A percentile compares a stretch with the other conserved stretches of the same genome.
Evolutionary conservation across 1,140 invertebrate species (phyloP).

Genomic region (Himalopsyche phryganea): DNA sequence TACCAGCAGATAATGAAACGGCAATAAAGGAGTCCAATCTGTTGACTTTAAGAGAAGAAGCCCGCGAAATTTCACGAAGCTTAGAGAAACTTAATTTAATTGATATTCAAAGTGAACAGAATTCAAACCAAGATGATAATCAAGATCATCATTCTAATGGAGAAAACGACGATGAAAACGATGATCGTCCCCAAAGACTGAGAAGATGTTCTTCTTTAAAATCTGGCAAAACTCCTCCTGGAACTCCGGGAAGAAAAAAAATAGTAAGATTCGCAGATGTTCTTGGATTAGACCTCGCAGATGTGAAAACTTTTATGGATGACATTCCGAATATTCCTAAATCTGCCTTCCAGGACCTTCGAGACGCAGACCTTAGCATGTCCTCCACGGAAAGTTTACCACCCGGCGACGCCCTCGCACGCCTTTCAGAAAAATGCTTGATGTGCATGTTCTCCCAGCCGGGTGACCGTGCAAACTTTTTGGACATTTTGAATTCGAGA

Average conservation of each 20-base stretch:
- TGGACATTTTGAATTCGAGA: conserved; percentile 68
- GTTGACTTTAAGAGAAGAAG: not conserved
- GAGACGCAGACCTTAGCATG: conserved; percentile 50
- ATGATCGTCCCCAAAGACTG: conserved; percentile 60
- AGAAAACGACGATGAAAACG: conserved; percentile 35
- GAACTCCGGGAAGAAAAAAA: conserved; percentile 85
- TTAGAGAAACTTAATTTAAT: conserved; percentile 16
- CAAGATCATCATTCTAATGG: conserved; percentile 13
- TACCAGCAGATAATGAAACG: not conserved
- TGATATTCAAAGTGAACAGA: conserved; percentile 8
- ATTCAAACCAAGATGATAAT: conserved; percentile 26
- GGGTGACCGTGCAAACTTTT: conserved; percentile 67
- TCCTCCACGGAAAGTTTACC: conserved; percentile 42
- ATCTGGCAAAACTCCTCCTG: conserved; percentile 86
- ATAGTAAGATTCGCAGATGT: conserved; percentile 94
- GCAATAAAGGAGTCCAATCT: not conserved
- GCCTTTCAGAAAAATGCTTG: conserved; percentile 52
- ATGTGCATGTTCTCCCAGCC: conserved; percentile 83
- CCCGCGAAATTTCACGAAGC: not conserved
- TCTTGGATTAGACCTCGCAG: conserved; percentile 86
- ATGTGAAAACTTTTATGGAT: conserved; percentile 84
- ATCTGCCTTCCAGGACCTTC: conserved; percentile 75
- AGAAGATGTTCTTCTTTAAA: conserved; percentile 83
- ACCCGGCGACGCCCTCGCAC: conserved; percentile 39
- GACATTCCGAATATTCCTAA: conserved; percentile 84